Evolutionary conservation across 1,140 invertebrate genomes (phyloP).

Genomic region (Temnothorax nylanderi): DNA sequence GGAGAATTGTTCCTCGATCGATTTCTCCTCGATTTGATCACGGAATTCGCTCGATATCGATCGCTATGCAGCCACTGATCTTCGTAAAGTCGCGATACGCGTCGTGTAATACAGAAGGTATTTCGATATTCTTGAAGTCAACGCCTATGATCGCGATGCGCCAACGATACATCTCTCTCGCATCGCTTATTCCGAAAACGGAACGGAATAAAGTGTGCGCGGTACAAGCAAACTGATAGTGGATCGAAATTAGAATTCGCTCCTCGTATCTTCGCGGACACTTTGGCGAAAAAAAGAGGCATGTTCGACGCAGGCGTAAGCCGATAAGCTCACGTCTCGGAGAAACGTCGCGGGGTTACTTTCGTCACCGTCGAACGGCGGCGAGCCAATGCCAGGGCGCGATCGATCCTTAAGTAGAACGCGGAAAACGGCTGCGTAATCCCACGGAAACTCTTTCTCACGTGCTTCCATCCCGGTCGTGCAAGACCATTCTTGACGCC

Average conservation of each 20-base stretch:
- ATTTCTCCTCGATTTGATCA: neutral
- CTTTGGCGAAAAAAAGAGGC: neutral
- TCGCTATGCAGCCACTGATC: neutral
- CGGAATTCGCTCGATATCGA: neutral
- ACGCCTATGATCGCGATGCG: neutral
- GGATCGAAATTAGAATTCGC: slow-evolving; percentile 45
- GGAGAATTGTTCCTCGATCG: neutral
- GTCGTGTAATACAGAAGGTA: neutral
- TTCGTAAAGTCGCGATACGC: neutral
- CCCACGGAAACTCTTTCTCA: slow-evolving; percentile 66
- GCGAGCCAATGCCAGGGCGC: slow-evolving; percentile 28
- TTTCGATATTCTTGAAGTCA: neutral
- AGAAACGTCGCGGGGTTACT: slow-evolving; percentile 24
- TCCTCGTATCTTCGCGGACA: neutral
- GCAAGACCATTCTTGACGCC: neutral
- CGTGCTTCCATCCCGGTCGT: slow-evolving; percentile 22
- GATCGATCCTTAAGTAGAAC: slow-evolving; percentile 56
- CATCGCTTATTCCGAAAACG: neutral
- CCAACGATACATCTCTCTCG: neutral
- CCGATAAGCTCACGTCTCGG: slow-evolving; percentile 37
- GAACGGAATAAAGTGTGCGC: neutral
- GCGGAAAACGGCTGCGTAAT: slow-evolving; percentile 41
- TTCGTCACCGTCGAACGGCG: slow-evolving; percentile 15
- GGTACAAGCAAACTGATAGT: neutral
- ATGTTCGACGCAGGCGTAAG: slow-evolving; percentile 26